Percentiles rank a stretch among this genome's conserved stretches.
Conservation (phyloP, 2,888 invertebrate species). For the Suillia variegata region DNA sequence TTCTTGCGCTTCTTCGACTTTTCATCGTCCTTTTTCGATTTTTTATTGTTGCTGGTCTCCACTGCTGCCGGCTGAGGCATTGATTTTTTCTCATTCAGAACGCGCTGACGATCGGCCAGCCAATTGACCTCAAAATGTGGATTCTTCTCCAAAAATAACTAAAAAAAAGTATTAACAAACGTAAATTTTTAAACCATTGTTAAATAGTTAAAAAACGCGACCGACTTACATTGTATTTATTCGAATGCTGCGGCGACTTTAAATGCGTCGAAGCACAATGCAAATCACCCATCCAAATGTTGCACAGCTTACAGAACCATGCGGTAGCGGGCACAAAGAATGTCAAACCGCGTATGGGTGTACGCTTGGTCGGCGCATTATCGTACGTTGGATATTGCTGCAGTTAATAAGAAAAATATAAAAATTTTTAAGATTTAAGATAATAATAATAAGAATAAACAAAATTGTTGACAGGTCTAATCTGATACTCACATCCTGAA, state of each 20-base stretch:
- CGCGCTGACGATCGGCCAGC: conserved; percentile 80
- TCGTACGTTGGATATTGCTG: conserved; percentile 72
- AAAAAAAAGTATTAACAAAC: conserved; percentile 27
- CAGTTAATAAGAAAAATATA: conserved; percentile 14
- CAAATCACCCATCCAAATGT: conserved; percentile 85
- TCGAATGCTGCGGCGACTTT: conserved; percentile 78
- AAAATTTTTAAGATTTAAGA: not conserved
- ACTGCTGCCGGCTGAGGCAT: conserved; percentile 39
- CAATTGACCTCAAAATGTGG: conserved; percentile 88
- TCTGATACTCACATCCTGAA: conserved; percentile 47
- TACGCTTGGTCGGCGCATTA: conserved; percentile 75
- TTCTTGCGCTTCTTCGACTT: conserved; percentile 65
- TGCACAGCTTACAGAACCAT: conserved; percentile 89
- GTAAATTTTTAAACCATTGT: not conserved
- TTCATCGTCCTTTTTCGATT: conserved; percentile 58
- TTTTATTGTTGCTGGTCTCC: conserved; percentile 58
- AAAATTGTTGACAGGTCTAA: too few species aligned
- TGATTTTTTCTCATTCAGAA: conserved; percentile 65
- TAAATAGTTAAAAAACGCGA: not conserved
- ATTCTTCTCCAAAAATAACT: conserved; percentile 83
- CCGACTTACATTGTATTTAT: conserved; percentile 76
- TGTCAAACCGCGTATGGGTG: conserved; percentile 84
- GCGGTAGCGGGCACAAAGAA: conserved; percentile 86
- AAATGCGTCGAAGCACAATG: conserved; percentile 87
- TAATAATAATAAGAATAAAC: not conserved